phyloP scores from a whole-genome alignment of 1,140 invertebrate species.

The Maniola jurtina region DNA sequence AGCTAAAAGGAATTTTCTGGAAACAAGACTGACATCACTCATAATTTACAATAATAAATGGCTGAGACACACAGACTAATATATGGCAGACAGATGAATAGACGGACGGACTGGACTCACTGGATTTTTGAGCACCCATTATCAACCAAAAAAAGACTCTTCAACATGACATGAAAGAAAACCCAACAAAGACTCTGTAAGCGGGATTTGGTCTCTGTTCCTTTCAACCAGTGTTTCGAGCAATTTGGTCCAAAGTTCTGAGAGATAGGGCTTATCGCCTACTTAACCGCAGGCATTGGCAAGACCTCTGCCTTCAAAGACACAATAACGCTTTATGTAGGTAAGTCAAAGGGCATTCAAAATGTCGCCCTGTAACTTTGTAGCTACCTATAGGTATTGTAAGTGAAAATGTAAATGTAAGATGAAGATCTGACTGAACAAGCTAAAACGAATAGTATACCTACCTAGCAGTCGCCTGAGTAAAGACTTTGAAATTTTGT shows the following conservation, averaged over 20 bases:
- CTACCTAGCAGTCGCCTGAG: no score
- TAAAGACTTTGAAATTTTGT: no score
- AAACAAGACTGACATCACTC: no score
- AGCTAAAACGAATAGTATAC: background rate
- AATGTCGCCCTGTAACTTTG: slow-evolving; percentile 13
- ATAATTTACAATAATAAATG: no score
- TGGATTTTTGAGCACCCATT: background rate
- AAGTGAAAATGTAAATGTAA: background rate
- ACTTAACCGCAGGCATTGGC: slow-evolving; percentile 40
- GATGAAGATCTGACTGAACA: background rate
- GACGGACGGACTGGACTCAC: background rate
- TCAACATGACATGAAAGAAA: background rate
- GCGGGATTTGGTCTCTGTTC: background rate
- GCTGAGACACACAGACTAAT: no score
- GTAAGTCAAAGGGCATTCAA: slow-evolving; percentile 25
- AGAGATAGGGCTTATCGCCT: slow-evolving; percentile 44
- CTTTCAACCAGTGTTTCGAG: slow-evolving; percentile 26
- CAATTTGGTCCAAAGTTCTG: slow-evolving; percentile 38
- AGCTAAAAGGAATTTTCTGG: no score
- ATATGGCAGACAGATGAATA: no score
- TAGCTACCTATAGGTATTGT: background rate
- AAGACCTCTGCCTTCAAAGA: slow-evolving; percentile 26
- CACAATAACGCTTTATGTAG: slow-evolving; percentile 41
- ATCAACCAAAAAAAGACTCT: background rate
- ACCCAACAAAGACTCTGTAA: background rate